Evolutionary conservation across 2,888 invertebrate species (phyloP), one percentile per base, ranked within the genome.

Genomic region (Ctenicera cuprea): DNA sequence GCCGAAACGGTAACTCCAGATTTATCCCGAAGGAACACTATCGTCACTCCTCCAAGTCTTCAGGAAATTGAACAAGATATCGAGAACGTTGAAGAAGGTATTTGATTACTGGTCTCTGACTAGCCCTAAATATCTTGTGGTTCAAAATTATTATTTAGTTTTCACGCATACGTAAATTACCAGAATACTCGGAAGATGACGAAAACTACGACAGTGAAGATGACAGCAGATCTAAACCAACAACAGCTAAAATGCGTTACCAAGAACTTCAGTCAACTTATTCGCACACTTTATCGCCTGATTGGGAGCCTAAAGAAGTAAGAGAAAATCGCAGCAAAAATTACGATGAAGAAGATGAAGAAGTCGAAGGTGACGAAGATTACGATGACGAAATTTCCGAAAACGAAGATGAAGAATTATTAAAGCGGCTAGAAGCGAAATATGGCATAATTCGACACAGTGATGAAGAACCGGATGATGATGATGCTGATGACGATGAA

Each of bases 391-490:
- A 75, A 50, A 68, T 71, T 38, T 68, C 76, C 26, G 77, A 75
- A 73, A 68, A 71, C 26, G 77, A 77, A 82, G 94, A 94, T 82
- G 89, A 89, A 5, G 93, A 94, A 76, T 87, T 94, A 57, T 88
- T 94, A 80, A 92, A 88, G 81, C 90, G 93, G 77, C 86, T 94
- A 70, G 94, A 94, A 83, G 92, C 91, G 26, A 93, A 93, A 88
- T 94, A 94, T 84, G 94, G 94, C 63, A 91, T 92, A 77, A 85
- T 94, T 66, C 91, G 91, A 14, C 71, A 67, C 16, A 65, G 69
- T 41, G 82, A 83, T 11, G 90, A 90, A 76, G 81, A 84, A 73
- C 80, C 77, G 22, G 86, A 87, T 48, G 84, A 85, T 85, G 89
- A 79, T 78, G 89, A 82, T 82, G 89, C 83, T 83, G 88, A 88